Evolutionary conservation across 2,888 invertebrate genomes (phyloP), one percentile per base, ranked within the genome.

Genomic region (Acronicta aceris): DNA sequence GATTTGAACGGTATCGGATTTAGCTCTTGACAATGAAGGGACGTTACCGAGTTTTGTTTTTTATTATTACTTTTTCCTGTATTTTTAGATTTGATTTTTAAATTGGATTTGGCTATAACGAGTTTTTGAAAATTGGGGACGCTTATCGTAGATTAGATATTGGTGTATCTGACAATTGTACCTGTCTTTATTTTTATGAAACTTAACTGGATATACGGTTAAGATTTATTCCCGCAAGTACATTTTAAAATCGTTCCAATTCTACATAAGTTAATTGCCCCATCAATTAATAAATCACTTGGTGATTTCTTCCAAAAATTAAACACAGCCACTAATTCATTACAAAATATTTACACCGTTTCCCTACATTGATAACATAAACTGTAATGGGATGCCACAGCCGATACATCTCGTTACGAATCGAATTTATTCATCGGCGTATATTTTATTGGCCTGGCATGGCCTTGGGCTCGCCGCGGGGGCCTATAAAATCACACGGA

Each of bases 401-500:
- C 84, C 87, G 86, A 89, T 89, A 87, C 88, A 87, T 92, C 93
- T 94, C 89, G 92, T 94, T 93, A 93, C 87, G 85, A 83, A 91
- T 93, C 89, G 89, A 89, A 93, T 93, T 94, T 94, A 94, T 94
- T 93, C 89, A 90, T 87, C 86, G 85, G 83, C 78, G 83, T 84
- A 91, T 90, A 89, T 92, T 91, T 93, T 93, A 92, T 90, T 90
- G 89, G 89, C 89, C 87, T 85, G 89, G 89, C 89, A 86, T 85
- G 83, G 74, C 82, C 71, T 82, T 81, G 73, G 76, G 65, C 33
- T 81, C 89, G 93, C 94, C 93, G 85, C 92, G 81, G 93, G 94
- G 92, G 88, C 85, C 90, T 85, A 94, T 94, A 93, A 93, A 93
- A 93, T 93, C 91, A 93, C 93, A 86, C 91, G 91, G 89, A 93